phyloP scores from a whole-genome alignment of 2,797 vertebrate genomes.

The Euphonia xanthogaster region DNA sequence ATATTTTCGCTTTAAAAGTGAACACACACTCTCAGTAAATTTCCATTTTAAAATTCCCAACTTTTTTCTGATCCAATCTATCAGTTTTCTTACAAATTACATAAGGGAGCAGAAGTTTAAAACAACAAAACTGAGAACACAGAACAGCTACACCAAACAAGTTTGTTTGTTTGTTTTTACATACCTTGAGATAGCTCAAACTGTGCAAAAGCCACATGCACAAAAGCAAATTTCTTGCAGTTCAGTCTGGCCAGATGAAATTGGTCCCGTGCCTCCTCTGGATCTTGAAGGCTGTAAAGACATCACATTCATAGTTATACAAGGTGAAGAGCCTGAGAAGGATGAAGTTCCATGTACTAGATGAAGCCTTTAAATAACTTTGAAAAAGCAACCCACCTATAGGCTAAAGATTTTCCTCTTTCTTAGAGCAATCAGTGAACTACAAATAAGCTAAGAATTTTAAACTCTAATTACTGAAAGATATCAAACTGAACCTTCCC shows the following conservation, averaged over 20 bases:
- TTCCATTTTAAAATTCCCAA: rapidly evolving
- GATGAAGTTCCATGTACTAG: background rate
- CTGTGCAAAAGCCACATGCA: constrained; percentile 91
- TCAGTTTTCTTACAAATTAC: background rate
- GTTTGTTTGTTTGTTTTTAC: background rate
- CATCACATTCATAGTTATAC: background rate
- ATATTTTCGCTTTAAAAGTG: background rate
- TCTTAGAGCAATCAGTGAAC: background rate
- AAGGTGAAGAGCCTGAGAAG: background rate
- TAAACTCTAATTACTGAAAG: background rate
- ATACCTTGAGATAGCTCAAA: constrained; percentile 91
- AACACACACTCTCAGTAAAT: background rate
- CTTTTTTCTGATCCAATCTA: background rate
- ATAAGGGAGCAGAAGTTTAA: background rate
- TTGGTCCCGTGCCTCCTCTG: constrained; percentile 87
- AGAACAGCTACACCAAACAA: background rate
- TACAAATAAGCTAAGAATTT: background rate
- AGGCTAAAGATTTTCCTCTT: background rate
- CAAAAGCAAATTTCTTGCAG: constrained; percentile 93
- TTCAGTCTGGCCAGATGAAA: constrained; percentile 90
- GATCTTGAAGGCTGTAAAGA: constrained; percentile 86
- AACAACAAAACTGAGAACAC: background rate
- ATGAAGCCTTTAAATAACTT: background rate
- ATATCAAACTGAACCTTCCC: background rate
- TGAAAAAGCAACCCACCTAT: background rate